A percentile compares a stretch with the other conserved stretches of the same genome.
Evolutionary conservation across 2,888 invertebrate genomes (phyloP).

Genomic region (Argyresthia goedartella): DNA sequence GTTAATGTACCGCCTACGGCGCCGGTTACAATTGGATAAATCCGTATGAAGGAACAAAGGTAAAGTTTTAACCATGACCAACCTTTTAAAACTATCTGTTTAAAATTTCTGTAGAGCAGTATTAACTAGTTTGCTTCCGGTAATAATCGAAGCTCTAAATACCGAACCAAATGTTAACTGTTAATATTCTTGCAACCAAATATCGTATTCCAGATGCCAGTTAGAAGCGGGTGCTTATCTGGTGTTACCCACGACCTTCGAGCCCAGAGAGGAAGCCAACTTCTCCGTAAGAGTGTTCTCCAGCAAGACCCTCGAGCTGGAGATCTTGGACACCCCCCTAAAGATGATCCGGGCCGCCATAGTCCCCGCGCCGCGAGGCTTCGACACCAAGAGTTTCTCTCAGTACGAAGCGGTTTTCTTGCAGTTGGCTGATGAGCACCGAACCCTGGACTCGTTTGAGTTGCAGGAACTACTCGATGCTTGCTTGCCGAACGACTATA

Average conservation of each 20-base stretch:
- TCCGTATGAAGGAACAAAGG: too few relatives aligned
- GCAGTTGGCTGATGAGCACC: constrained; percentile 90
- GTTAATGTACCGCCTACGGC: too few relatives aligned
- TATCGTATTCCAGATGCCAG: constrained; percentile 73
- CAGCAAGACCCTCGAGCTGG: constrained; percentile 81
- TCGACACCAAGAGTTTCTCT: constrained; percentile 79
- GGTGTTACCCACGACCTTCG: constrained; percentile 91
- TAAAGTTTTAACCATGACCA: too few relatives aligned
- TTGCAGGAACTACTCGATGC: constrained; percentile 91
- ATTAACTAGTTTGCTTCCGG: too few relatives aligned
- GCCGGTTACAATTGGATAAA: too few relatives aligned
- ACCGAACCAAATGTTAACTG: too few relatives aligned
- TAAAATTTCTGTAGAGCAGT: too few relatives aligned
- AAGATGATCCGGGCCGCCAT: constrained; percentile 79
- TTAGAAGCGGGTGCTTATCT: constrained; percentile 87
- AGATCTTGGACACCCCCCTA: constrained; percentile 77
- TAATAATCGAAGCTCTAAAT: too few relatives aligned
- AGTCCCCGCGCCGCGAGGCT: constrained; percentile 79
- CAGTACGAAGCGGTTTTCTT: constrained; percentile 93
- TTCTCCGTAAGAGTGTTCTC: constrained; percentile 89
- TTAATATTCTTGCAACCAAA: neutral
- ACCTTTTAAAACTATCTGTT: too few relatives aligned
- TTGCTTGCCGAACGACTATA: constrained; percentile 93
- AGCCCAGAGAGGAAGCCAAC: constrained; percentile 89
- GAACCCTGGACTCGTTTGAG: constrained; percentile 91